Evolutionary conservation across 53 echinoderm and acorn worm genomes (phyloP).

Genomic region (Holothuria scabra): DNA sequence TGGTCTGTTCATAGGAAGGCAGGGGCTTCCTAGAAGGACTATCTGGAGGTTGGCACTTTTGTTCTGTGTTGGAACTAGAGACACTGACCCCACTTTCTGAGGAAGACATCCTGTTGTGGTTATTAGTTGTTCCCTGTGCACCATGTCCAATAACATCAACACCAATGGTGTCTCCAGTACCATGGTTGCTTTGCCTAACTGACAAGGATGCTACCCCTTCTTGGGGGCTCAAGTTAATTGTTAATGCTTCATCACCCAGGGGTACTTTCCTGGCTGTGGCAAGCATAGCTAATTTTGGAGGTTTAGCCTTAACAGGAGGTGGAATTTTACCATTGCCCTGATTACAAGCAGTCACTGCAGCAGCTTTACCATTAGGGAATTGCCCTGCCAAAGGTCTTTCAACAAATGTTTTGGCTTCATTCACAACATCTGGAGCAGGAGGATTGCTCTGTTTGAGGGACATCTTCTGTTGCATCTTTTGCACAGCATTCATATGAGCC

Average conservation of each 20-base stretch:
- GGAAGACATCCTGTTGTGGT: constrained; percentile 1
- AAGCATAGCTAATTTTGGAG: constrained; percentile 30
- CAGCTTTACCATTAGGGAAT: not conserved
- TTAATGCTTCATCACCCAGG: not conserved
- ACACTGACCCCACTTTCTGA: constrained; percentile 1
- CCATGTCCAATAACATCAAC: not conserved
- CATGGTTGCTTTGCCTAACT: not conserved
- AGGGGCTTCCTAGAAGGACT: constrained; percentile 24
- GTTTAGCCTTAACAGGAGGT: constrained; percentile 78
- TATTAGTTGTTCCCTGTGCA: constrained; percentile 46
- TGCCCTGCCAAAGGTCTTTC: not conserved
- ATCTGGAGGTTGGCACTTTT: not conserved
- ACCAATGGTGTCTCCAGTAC: not conserved
- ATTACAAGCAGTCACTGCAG: not conserved
- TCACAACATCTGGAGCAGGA: constrained; percentile 47
- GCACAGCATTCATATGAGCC: constrained; percentile 95
- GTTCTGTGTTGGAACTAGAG: constrained; percentile 10
- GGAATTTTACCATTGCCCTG: constrained; percentile 50
- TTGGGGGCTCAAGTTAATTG: constrained; percentile 23
- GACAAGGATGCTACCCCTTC: constrained; percentile 33
- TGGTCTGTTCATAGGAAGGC: constrained; percentile 61
- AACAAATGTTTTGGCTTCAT: constrained; percentile 12
- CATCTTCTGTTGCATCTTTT: constrained; percentile 87
- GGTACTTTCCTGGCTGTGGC: not conserved
- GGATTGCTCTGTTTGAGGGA: constrained; percentile 53